phyloP scores from a whole-genome alignment of 2,113 vertebrate species.

The Danionella cerebrum region DNA sequence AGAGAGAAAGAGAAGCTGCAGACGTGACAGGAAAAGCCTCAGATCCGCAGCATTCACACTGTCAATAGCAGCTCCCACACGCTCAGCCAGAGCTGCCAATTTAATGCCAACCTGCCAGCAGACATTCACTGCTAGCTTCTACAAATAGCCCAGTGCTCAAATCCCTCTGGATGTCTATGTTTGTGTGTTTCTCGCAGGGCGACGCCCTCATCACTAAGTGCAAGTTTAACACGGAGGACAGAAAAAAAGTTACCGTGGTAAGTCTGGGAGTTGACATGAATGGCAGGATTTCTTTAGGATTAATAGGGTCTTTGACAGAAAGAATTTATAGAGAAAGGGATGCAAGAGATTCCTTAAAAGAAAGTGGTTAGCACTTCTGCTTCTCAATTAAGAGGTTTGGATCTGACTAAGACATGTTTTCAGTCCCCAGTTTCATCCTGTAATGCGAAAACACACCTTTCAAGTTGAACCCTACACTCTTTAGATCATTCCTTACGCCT shows the following conservation, averaged over 20 bases:
- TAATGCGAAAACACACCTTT: no score
- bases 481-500: no score
- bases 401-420: no score
- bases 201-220: conserved; percentile 86
- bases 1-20: neutral
- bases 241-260: conserved; percentile 77
- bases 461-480: no score
- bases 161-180: conserved; percentile 9
- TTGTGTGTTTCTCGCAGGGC: conserved; percentile 63
- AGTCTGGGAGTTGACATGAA: conserved; percentile 48
- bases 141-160: conserved; percentile 20
- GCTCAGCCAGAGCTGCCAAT: conserved; percentile 4
- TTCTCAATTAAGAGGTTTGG: no score
- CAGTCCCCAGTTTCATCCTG: no score
- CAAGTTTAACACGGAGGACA: conserved; percentile 77
- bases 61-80: conserved; percentile 33
- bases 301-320: neutral
- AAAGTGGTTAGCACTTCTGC: no score
- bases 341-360: no score
- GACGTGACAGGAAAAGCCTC: conserved; percentile 31
- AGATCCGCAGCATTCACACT: conserved; percentile 32
- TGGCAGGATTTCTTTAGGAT: neutral
- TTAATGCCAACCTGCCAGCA: conserved; percentile 28
- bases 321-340: neutral
- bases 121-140: conserved; percentile 13